phyloP scores from a whole-genome alignment of 2,888 invertebrate genomes.

The Cerceris ruficornis region DNA sequence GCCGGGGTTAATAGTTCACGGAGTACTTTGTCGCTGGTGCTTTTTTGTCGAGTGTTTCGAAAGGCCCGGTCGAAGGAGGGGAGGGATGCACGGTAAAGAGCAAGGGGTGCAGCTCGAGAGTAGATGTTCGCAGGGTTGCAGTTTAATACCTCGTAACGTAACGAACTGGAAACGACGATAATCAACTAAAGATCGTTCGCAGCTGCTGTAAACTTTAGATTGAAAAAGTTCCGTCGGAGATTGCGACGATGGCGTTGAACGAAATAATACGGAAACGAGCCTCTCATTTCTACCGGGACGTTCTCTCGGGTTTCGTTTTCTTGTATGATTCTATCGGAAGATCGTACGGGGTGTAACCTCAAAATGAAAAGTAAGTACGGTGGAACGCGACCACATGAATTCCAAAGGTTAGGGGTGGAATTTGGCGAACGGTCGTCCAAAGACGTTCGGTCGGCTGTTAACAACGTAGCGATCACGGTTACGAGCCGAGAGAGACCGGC shows the following conservation, averaged over 20 bases:
- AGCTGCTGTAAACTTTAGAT: no score
- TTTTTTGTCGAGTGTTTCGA: conserved; percentile 45
- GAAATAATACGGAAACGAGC: no score
- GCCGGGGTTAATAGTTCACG: conserved; percentile 60
- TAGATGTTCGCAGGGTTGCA: not conserved
- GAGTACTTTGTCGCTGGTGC: conserved; percentile 52
- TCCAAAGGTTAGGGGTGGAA: conserved; percentile 20
- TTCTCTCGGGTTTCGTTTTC: no score
- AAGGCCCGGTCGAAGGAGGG: not conserved
- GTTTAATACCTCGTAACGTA: not conserved
- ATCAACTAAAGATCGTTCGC: conserved; percentile 33
- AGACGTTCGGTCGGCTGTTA: conserved; percentile 56
- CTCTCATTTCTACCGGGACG: no score
- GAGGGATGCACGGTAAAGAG: not conserved
- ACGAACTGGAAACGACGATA: conserved; percentile 52
- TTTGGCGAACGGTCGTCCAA: conserved; percentile 57
- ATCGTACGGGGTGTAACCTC: no score
- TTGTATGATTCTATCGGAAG: no score
- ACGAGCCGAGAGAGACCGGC: conserved; percentile 59
- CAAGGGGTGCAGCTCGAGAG: not conserved
- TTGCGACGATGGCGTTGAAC: no score
- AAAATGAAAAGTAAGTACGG: no score
- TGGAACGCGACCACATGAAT: conserved; percentile 6
- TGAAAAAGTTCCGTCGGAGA: no score
- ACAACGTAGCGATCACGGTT: conserved; percentile 49